These are phyloP conservation scores for Brenthis daphne DNA, from an alignment of 2,888 invertebrate species.

Conservation along the genomic window DNA sequence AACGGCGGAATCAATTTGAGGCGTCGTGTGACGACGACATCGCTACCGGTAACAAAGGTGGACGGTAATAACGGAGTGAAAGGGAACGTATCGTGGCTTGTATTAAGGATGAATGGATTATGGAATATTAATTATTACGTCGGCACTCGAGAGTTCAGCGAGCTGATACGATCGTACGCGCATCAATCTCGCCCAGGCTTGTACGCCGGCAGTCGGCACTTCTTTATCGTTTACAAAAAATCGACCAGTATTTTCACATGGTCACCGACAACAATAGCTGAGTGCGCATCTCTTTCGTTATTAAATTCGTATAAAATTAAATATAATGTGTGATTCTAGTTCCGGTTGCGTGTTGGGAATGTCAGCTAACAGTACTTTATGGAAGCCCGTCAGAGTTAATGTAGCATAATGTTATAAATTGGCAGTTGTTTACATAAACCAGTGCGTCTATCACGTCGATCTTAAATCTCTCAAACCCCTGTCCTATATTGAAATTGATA, in stretches of 20 bases:
- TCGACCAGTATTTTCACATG: constrained; percentile 75
- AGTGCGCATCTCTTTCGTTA: constrained; percentile 74
- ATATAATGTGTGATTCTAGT: constrained; percentile 80
- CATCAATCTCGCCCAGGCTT: constrained; percentile 74
- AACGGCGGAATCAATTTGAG: constrained; percentile 74
- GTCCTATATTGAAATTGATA: constrained; percentile 34
- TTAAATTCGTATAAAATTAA: constrained; percentile 83
- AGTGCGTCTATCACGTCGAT: constrained; percentile 27
- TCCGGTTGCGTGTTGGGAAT: constrained; percentile 79
- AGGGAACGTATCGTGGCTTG: constrained; percentile 55
- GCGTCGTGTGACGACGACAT: constrained; percentile 67
- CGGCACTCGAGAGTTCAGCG: constrained; percentile 58
- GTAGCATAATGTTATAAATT: constrained; percentile 34
- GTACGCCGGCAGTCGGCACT: constrained; percentile 80
- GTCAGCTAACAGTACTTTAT: constrained; percentile 65
- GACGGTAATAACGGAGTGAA: constrained; percentile 45
- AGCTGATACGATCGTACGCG: constrained; percentile 69
- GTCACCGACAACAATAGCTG: constrained; percentile 65
- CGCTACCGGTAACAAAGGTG: constrained; percentile 59
- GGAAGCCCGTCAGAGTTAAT: constrained; percentile 45
- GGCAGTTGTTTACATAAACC: constrained; percentile 37
- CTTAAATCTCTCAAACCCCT: constrained; percentile 34
- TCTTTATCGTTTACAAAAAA: constrained; percentile 76
- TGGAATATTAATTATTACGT: constrained; percentile 74
- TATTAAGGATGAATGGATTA: constrained; percentile 70